phyloP scores from a whole-genome alignment of 2,888 invertebrate species.

The Drosophila mimica region DNA sequence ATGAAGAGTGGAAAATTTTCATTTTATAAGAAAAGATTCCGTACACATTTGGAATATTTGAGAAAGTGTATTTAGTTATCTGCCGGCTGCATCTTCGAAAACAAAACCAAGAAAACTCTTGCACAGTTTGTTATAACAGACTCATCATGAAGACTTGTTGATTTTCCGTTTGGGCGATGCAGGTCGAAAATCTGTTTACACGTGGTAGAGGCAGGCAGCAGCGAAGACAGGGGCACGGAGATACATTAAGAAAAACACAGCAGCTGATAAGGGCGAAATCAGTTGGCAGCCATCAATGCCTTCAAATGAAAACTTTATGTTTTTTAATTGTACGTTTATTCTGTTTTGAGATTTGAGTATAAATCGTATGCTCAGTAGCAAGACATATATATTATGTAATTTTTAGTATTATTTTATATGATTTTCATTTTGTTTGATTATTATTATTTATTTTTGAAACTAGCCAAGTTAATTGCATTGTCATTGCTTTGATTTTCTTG shows the following conservation, averaged over 20 bases:
- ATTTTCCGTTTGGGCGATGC: conserved; percentile 9
- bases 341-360: conserved; percentile 37
- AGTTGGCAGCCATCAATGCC: conserved; percentile 4
- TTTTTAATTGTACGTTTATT: conserved; percentile 50
- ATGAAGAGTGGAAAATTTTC: conserved; percentile 43
- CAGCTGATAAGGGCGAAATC: conserved; percentile 38
- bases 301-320: conserved; percentile 19
- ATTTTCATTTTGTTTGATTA: conserved; percentile 36
- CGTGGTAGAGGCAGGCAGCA: conserved; percentile 2
- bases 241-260: conserved; percentile 12
- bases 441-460: conserved; percentile 29
- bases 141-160: conserved; percentile 3
- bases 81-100: conserved; percentile 13
- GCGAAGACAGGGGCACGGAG: neutral
- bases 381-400: conserved; percentile 22
- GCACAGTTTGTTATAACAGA: conserved; percentile 17
- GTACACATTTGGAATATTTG: conserved; percentile 9
- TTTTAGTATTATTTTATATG: conserved; percentile 16
- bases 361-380: conserved; percentile 18
- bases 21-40: conserved; percentile 45
- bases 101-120: conserved; percentile 18
- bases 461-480: conserved; percentile 40
- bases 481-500: conserved; percentile 9
- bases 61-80: conserved; percentile 18
- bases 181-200: conserved; percentile 23